Conservation (phyloP, 2,113 vertebrate genomes). For the Mustela lutreola region DNA sequence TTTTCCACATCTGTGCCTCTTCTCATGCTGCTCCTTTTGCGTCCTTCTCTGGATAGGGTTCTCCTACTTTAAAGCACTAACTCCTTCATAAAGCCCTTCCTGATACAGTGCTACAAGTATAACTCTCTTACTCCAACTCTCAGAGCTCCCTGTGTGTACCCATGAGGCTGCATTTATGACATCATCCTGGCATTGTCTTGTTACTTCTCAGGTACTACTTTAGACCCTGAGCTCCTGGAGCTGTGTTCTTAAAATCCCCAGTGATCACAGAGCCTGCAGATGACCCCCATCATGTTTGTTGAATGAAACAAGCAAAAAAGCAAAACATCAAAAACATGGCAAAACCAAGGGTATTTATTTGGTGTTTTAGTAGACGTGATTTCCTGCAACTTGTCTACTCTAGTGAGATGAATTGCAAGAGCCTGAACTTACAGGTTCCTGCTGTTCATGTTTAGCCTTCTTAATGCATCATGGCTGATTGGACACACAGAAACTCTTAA, state of each 20-base stretch:
- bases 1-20: background rate
- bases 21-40: background rate
- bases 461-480: slow-evolving; percentile 78
- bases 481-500: slow-evolving; percentile 62
- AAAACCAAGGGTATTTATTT: slow-evolving; percentile 22
- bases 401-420: slow-evolving; percentile 77
- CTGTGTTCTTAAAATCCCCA: background rate
- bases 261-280: background rate
- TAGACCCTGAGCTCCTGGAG: background rate
- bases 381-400: slow-evolving; percentile 57
- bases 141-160: fast-evolving
- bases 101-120: fast-evolving
- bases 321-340: background rate
- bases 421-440: slow-evolving; percentile 79
- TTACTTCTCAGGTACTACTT: background rate
- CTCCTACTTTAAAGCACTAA: background rate
- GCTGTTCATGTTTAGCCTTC: slow-evolving; percentile 72
- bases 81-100: background rate
- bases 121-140: background rate
- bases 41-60: background rate
- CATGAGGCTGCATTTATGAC: fast-evolving
- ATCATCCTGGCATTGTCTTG: background rate
- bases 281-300: fast-evolving
- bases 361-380: background rate
- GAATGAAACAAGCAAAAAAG: background rate